Percentiles rank a stretch among this genome's conserved stretches.
Evolutionary conservation across 2,113 vertebrate species (phyloP).

Genomic region (Monopterus albus): DNA sequence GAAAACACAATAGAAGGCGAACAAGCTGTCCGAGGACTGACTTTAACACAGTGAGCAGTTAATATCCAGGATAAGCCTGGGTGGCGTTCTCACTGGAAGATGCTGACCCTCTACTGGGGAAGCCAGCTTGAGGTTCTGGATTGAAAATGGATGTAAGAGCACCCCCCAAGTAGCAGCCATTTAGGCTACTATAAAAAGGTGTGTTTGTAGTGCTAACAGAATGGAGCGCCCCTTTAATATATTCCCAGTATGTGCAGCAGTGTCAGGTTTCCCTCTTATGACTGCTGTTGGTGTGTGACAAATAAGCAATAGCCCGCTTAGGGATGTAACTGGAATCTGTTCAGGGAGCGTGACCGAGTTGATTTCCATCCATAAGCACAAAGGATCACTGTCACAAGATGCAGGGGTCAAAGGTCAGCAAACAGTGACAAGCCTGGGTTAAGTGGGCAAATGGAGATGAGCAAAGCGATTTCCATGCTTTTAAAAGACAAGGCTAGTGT

Average conservation of each 20-base stretch:
- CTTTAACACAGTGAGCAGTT: conserved; percentile 2
- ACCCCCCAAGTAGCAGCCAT: conserved; percentile 12
- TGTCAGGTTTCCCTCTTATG: conserved; percentile 46
- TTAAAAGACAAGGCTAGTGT: background rate
- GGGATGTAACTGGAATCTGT: conserved; percentile 37
- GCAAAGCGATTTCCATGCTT: background rate
- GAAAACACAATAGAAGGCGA: conserved; percentile 51
- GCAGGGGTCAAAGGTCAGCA: conserved; percentile 14
- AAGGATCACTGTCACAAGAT: conserved; percentile 16
- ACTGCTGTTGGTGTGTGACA: conserved; percentile 42
- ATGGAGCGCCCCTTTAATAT: conserved; percentile 32
- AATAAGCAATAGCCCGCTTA: conserved; percentile 24
- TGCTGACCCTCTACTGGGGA: background rate
- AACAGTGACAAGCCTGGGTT: background rate
- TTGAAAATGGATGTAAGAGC: conserved; percentile 32
- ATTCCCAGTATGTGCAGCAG: background rate
- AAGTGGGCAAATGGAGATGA: background rate
- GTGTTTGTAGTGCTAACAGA: conserved; percentile 8
- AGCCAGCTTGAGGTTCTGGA: conserved; percentile 17
- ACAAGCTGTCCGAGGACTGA: conserved; percentile 30
- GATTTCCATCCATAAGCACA: background rate
- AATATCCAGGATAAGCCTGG: background rate
- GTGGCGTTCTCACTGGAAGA: conserved; percentile 2
- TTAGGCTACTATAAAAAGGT: conserved; percentile 33
- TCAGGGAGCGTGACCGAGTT: background rate